Percentiles rank a stretch among this genome's conserved stretches.
These are phyloP conservation scores for Bellardia bayeri DNA, from an alignment of 2,888 invertebrate species.

Conservation along the genomic window DNA sequence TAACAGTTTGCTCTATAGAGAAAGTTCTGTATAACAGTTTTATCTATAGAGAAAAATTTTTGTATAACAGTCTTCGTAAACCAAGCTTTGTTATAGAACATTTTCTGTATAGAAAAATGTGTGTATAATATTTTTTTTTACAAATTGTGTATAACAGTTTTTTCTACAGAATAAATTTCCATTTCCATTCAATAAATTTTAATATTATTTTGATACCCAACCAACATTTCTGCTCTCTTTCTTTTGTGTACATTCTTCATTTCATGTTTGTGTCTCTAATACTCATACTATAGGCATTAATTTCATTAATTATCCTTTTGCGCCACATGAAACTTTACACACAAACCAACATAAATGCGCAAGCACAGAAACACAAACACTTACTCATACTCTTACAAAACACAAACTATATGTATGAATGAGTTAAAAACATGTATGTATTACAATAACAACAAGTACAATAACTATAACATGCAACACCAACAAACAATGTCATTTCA, in stretches of 20 bases:
- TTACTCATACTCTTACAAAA: neutral
- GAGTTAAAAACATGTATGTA: slow-evolving; percentile 51
- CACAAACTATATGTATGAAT: slow-evolving; percentile 38
- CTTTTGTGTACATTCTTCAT: neutral
- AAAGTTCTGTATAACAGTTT: too few species aligned
- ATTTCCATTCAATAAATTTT: too few species aligned
- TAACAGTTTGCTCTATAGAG: too few species aligned
- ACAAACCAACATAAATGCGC: slow-evolving; percentile 16
- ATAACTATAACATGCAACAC: slow-evolving; percentile 62
- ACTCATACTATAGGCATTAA: slow-evolving; percentile 72
- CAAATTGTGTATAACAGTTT: too few species aligned
- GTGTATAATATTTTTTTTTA: too few species aligned
- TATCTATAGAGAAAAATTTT: too few species aligned
- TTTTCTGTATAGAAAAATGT: too few species aligned
- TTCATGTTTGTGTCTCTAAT: slow-evolving; percentile 52
- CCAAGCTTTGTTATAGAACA: too few species aligned
- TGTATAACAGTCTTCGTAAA: too few species aligned
- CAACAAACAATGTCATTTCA: slow-evolving; percentile 72
- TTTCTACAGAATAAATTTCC: too few species aligned
- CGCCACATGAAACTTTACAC: slow-evolving; percentile 54
- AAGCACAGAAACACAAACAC: neutral
- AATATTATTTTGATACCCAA: too few species aligned
- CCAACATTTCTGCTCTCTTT: neutral
- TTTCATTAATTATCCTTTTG: slow-evolving; percentile 76
- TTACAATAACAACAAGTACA: slow-evolving; percentile 54